Evolutionary conservation across 2,888 invertebrate species (phyloP).

Genomic region (Caenorhabditis macrosperma): DNA sequence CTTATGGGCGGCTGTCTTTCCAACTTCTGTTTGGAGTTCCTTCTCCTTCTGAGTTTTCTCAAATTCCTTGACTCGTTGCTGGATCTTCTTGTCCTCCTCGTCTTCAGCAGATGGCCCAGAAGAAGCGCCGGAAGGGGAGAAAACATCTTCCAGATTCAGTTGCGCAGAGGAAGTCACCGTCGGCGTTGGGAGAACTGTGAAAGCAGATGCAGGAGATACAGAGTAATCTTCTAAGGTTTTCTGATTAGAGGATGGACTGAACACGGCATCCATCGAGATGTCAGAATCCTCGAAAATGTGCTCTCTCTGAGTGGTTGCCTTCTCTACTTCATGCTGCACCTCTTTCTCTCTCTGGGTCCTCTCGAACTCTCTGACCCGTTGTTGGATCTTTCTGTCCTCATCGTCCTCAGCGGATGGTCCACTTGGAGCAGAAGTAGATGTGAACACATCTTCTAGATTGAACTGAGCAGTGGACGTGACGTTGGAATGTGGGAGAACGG

Average conservation of each 20-base stretch:
- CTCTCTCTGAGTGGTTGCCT: neutral
- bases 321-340: neutral
- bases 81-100: too few relatives aligned
- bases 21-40: too few relatives aligned
- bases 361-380: slow-evolving; percentile 30
- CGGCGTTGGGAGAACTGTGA: neutral
- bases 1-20: too few relatives aligned
- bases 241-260: neutral
- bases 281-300: neutral
- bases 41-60: too few relatives aligned
- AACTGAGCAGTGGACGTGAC: neutral
- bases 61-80: too few relatives aligned
- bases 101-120: too few relatives aligned
- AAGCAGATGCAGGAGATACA: neutral
- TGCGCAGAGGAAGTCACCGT: too few relatives aligned
- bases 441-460: neutral
- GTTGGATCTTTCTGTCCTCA: slow-evolving; percentile 18
- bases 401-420: neutral
- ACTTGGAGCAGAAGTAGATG: too few relatives aligned
- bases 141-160: too few relatives aligned
- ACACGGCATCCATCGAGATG: slow-evolving; percentile 33
- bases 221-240: neutral
- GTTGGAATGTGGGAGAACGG: neutral
- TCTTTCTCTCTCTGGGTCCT: neutral
- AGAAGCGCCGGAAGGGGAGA: too few relatives aligned